Percentiles rank a stretch among this genome's conserved stretches.
phyloP scores from a whole-genome alignment of 2,113 vertebrate species.

The Chrysemys picta region DNA sequence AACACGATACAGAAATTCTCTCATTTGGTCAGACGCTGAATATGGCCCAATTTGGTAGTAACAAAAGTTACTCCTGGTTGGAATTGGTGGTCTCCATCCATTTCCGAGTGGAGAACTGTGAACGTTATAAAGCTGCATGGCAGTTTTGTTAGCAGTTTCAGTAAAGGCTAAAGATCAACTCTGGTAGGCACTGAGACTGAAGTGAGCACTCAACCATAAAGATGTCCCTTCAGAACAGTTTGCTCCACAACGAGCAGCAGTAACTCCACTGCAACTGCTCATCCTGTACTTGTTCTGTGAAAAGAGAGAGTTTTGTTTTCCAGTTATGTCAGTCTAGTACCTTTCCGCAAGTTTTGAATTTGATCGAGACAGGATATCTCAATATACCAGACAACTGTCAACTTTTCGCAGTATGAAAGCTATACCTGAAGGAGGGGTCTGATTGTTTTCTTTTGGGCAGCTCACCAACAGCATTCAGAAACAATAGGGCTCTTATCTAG shows the following conservation, averaged over 20 bases:
- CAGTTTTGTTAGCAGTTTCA: neutral
- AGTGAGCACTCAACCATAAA: rapidly evolving
- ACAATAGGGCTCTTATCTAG: neutral
- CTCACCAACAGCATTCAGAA: neutral
- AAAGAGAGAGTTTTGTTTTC: neutral
- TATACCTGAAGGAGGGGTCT: neutral
- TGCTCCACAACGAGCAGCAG: neutral
- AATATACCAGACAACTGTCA: neutral
- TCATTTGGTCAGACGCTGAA: constrained; percentile 48
- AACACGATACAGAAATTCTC: constrained; percentile 38
- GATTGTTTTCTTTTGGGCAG: neutral
- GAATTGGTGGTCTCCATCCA: neutral
- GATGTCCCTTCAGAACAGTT: neutral
- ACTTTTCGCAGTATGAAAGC: neutral
- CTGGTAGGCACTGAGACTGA: neutral
- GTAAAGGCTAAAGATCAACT: neutral
- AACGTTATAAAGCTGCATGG: neutral
- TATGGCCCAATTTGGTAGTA: constrained; percentile 21
- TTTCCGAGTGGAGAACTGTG: neutral
- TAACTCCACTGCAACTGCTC: neutral
- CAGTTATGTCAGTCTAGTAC: neutral
- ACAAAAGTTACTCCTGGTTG: constrained; percentile 58
- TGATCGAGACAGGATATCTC: neutral
- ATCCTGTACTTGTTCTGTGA: too few relatives aligned
- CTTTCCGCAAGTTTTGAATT: neutral